Evolutionary conservation across 35 echinoderm and acorn worm species (phyloP).

Genomic region (Apostichopus parvimensis): DNA sequence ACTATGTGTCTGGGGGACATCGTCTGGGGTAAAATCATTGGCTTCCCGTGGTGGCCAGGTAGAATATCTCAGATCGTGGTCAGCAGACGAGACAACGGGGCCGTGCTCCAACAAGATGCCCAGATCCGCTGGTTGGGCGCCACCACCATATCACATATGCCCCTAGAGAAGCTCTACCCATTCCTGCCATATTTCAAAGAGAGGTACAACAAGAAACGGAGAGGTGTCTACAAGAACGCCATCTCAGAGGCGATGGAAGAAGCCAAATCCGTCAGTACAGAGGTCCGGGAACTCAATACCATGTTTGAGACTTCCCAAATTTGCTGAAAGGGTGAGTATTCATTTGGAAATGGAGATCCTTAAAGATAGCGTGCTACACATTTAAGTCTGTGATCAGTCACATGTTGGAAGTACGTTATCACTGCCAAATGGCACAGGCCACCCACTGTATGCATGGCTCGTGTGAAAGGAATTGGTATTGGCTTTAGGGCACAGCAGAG

Average conservation of each 20-base stretch:
- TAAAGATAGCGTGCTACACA: too few relatives aligned
- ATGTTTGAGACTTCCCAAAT: constrained; percentile 95
- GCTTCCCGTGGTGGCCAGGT: constrained; percentile 97
- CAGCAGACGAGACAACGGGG: constrained; percentile 73
- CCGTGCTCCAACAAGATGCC: constrained; percentile 75
- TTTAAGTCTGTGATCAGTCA: too few relatives aligned
- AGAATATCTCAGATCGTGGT: constrained; percentile 83
- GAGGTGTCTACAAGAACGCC: constrained; percentile 84
- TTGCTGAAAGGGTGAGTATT: constrained; percentile 43
- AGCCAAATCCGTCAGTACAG: constrained; percentile 63
- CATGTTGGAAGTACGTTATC: too few relatives aligned
- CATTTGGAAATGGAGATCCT: too few relatives aligned
- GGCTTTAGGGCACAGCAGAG: too few relatives aligned
- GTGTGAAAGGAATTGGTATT: too few relatives aligned
- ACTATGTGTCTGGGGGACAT: constrained; percentile 94
- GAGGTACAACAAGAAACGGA: constrained; percentile 81
- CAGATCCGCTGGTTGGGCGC: constrained; percentile 91
- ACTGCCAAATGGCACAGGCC: too few relatives aligned
- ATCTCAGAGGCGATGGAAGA: constrained; percentile 80
- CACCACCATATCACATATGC: constrained; percentile 85
- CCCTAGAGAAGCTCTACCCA: constrained; percentile 72
- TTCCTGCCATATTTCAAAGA: constrained; percentile 79
- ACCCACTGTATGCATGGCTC: too few relatives aligned
- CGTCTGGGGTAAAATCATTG: constrained; percentile 93
- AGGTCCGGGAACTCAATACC: constrained; percentile 91